Evolutionary conservation across 1,140 invertebrate genomes (phyloP), one percentile per base, ranked within the genome.

Genomic region (Drosophila albomicans): DNA sequence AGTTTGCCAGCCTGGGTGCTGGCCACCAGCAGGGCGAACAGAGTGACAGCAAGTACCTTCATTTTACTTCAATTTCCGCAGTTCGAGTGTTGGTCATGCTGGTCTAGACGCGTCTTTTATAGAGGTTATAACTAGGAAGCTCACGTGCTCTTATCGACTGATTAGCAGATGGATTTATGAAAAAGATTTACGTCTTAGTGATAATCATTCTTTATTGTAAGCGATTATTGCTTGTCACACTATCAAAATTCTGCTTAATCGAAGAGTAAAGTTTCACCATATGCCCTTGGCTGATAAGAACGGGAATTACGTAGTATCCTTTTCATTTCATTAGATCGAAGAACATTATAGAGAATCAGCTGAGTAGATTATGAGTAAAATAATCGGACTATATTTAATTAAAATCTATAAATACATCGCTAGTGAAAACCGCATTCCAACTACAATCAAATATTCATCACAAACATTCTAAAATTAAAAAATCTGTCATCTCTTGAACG

Each of bases 91-190:
- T 61, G 25, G 10, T n/a, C 7, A 61, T 10, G 1, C 32, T 48
- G 43, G 38, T 11, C 28, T 16, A 32, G 1, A 30, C 1, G 28
- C 3, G 8, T 16, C 25, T 85, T 82, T 67, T 87, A 86, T 79
- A 79, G 38, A 32, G 5, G 10, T 3, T 38, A 20, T 20, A 4
- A 11, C 28, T 1, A 38, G 49, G 38, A 30, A 65, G n/a, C 54
- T 41, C 62, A 71, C 25, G 43, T 65, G 61, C n/a, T 3, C 49
- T 45, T 70, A 71, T 71, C 51, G 32, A 38, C 1, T 56, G 82
- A 87, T 86, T 67, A 82, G 25, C 43, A 54, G 38, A 79, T 86
- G 62, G 79, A 86, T 86, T 86, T 86, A 86, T 79, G 61, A 66
- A 59, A 57, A 3, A 35, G 59, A 56, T 64, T 56, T 54, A n/a